Evolutionary conservation across 2,888 invertebrate species (phyloP).

Genomic region (Alloscopus bannaensis): DNA sequence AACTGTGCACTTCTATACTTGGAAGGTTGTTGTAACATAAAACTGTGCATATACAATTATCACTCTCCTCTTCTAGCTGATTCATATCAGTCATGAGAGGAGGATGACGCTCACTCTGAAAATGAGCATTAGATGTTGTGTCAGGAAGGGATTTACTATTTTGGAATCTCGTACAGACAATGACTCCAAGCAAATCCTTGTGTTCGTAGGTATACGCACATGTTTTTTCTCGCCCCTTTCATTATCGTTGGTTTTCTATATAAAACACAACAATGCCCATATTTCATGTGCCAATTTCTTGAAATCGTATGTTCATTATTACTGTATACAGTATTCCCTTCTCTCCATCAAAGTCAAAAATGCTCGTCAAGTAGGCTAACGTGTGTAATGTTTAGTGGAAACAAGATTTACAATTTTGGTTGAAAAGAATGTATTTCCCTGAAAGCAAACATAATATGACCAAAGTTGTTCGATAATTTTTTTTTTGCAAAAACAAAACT

Average conservation of each 20-base stretch:
- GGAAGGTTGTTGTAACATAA: slow-evolving; percentile 54
- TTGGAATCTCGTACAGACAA: slow-evolving; percentile 20
- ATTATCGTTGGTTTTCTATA: slow-evolving; percentile 21
- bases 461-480: no score
- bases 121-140: slow-evolving; percentile 2
- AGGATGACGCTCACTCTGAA: not conserved
- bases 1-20: slow-evolving; percentile 38
- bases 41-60: slow-evolving; percentile 26
- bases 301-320: slow-evolving; percentile 45
- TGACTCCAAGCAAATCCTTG: slow-evolving; percentile 26
- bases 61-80: slow-evolving; percentile 2
- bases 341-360: slow-evolving; percentile 53
- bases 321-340: slow-evolving; percentile 59
- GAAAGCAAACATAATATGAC: no score
- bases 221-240: slow-evolving; percentile 4
- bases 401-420: no score
- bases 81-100: no score
- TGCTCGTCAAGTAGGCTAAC: slow-evolving; percentile 39
- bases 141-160: slow-evolving; percentile 40
- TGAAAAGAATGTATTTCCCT: no score
- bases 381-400: no score
- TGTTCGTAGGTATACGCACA: no score
- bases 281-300: slow-evolving; percentile 50
- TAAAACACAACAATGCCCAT: slow-evolving; percentile 12
- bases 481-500: slow-evolving; percentile 24